Base-by-base conservation (phyloP, 2,888 invertebrate species). In the Hesperia comma region DNA sequence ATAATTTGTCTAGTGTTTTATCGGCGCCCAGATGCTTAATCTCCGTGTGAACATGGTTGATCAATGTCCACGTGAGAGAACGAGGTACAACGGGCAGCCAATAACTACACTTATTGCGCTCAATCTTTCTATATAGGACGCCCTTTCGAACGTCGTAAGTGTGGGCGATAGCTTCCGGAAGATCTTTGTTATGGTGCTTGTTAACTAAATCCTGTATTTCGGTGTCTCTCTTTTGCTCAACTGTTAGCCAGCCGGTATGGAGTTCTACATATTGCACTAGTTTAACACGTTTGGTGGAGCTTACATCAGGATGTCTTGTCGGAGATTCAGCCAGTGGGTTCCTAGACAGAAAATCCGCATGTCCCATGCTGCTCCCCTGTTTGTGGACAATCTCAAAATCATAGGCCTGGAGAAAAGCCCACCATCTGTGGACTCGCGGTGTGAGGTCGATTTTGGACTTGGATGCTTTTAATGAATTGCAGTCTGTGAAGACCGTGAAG, bases 11-110 rank as follows among this genome's bases (percentile, higher is more conserved):
- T 12, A 75, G 68, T 0, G 77, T 77, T 58, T 78, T 78, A 3
- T 77, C 76, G 0, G 2, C 0, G 0, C 78, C 76, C 0, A 79
- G 49, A 61, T 76, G 77, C 43, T 71, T 56, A 0, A 77, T 67
- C 63, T 74, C 74, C n/a, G n/a, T n/a, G n/a, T n/a, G n/a, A n/a
- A n/a, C n/a, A n/a, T n/a, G n/a, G n/a, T n/a, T n/a, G n/a, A n/a
- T n/a, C n/a, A n/a, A n/a, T n/a, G n/a, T n/a, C n/a, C n/a, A n/a
- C n/a, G 69, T 70, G 0, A 76, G 49, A 0, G 75, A 71, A 0
- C 72, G 58, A 0, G 79, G 77, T 2, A 77, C 70, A 7, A 75
- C 51, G 0, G 78, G 78, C 0, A 79, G 53, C 74, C 77, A 77
- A 0, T 26, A 67, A 32, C 14, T 64, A 0, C 15, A 14, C 56